Percentiles rank a stretch among this genome's conserved stretches.
Conservation (phyloP, 2,113 vertebrate species). For the Clarias batrachus region DNA sequence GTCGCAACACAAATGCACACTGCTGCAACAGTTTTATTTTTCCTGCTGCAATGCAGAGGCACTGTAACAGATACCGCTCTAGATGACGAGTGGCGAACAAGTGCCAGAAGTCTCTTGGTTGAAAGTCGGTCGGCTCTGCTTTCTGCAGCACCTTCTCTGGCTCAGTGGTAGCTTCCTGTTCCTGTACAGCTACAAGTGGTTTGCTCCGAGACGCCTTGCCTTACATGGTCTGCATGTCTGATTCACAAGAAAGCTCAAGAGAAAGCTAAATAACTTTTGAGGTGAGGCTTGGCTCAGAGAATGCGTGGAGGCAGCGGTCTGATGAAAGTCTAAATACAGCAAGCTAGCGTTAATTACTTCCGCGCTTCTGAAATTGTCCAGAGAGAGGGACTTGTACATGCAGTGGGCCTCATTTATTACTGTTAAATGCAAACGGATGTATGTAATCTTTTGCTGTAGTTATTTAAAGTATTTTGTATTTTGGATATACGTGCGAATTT, state of each 20-base stretch:
- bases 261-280: slow-evolving; percentile 21
- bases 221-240: slow-evolving; percentile 33
- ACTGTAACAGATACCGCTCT: slow-evolving; percentile 8
- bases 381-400: too few relatives aligned
- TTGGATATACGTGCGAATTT: background rate
- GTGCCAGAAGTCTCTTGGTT: slow-evolving; percentile 1
- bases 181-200: slow-evolving; percentile 11
- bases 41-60: slow-evolving; percentile 45
- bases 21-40: background rate
- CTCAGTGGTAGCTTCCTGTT: slow-evolving; percentile 41
- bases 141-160: slow-evolving; percentile 9
- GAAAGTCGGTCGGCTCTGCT: background rate
- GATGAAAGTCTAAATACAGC: background rate
- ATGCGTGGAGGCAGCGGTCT: background rate
- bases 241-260: slow-evolving; percentile 10
- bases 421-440: background rate
- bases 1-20: background rate
- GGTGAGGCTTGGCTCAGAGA: background rate
- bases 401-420: background rate
- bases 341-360: background rate
- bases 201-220: slow-evolving; percentile 17
- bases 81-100: background rate
- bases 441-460: background rate
- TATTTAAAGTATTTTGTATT: background rate
- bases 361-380: background rate